Evolutionary conservation across 2,888 invertebrate species (phyloP).

Genomic region (Orthosia incerta): DNA sequence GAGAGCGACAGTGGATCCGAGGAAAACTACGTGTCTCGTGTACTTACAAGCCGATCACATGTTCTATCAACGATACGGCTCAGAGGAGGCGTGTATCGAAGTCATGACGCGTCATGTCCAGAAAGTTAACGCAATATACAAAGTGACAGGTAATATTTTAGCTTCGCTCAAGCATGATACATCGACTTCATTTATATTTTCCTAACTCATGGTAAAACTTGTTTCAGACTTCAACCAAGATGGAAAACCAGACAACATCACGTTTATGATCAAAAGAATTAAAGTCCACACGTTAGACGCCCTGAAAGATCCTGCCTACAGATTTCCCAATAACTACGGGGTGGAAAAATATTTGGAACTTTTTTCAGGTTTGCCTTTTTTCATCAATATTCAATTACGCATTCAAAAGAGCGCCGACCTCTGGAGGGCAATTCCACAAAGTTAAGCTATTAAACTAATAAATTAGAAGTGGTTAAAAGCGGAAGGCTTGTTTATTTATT

Average conservation of each 20-base stretch:
- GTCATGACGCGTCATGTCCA: conserved; percentile 98
- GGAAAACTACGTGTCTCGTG: conserved; percentile 98
- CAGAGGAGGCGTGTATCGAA: conserved; percentile 98
- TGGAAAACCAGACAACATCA: conserved; percentile 97
- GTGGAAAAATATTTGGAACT: conserved; percentile 99
- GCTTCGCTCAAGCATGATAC: conserved; percentile 29
- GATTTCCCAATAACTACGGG: conserved; percentile 98
- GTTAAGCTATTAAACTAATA: conserved; percentile 70
- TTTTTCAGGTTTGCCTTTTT: conserved; percentile 94
- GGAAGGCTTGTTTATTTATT: conserved; percentile 57
- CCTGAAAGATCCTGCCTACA: conserved; percentile 95
- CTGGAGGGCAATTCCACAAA: conserved; percentile 66
- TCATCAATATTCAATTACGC: conserved; percentile 63
- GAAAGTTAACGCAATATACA: conserved; percentile 97
- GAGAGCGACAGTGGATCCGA: conserved; percentile 94
- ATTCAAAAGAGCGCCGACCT: conserved; percentile 65
- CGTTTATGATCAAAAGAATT: conserved; percentile 98
- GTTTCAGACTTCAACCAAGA: conserved; percentile 97
- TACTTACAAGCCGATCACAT: conserved; percentile 99
- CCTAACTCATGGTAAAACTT: conserved; percentile 50
- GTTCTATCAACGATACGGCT: conserved; percentile 98
- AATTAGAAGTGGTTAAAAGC: conserved; percentile 66
- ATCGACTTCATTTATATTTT: conserved; percentile 8
- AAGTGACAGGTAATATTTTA: conserved; percentile 93
- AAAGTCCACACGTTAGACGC: conserved; percentile 97